These are phyloP conservation scores for Pantherophis alleghaniensis DNA, from an alignment of 2,797 vertebrate species.

Conservation along the genomic window DNA sequence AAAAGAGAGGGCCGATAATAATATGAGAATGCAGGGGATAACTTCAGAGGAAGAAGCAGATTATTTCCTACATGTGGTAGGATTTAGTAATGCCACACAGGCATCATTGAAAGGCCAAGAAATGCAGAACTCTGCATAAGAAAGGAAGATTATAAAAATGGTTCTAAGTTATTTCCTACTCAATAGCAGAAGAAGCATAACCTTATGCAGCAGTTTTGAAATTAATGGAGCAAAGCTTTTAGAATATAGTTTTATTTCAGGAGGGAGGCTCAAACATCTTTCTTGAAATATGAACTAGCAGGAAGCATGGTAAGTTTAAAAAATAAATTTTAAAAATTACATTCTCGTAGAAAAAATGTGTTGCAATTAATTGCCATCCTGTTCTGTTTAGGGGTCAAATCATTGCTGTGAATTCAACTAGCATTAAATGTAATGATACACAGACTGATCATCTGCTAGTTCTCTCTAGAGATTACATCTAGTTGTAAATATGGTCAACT, in stretches of 20 bases:
- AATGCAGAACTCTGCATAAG: not conserved
- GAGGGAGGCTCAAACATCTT: not conserved
- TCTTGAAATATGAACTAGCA: not conserved
- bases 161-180: not conserved
- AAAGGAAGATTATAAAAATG: conserved; percentile 16
- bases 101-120: not conserved
- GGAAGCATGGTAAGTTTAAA: not conserved
- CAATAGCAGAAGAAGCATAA: conserved; percentile 26
- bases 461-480: not conserved
- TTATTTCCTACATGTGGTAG: not conserved
- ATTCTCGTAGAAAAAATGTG: not conserved
- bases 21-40: not conserved
- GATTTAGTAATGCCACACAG: not conserved
- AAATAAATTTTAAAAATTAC: not conserved
- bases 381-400: not conserved
- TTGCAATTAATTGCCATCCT: not conserved
- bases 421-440: not conserved
- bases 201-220: conserved; percentile 9
- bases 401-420: not conserved
- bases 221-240: conserved; percentile 24
- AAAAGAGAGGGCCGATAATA: not conserved
- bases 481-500: not conserved
- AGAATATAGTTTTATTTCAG: conserved; percentile 35
- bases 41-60: not conserved
- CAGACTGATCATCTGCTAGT: not conserved